These are phyloP conservation scores for Ametastegia equiseti DNA, from an alignment of 2,888 invertebrate species.

Conservation along the genomic window DNA sequence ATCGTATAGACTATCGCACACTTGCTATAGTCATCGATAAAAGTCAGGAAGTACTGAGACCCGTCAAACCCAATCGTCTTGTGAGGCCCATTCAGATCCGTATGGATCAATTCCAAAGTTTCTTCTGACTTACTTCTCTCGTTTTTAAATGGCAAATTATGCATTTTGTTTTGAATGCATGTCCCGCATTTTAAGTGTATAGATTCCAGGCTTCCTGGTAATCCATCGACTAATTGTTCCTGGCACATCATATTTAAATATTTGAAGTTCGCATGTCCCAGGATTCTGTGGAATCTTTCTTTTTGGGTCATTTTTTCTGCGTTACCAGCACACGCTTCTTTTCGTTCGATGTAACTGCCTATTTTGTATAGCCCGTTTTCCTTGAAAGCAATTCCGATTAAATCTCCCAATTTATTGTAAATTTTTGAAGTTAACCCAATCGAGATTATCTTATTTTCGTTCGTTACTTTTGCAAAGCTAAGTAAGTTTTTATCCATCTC, in stretches of 20 bases:
- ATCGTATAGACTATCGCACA: conserved; percentile 52
- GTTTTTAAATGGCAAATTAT: conserved; percentile 37
- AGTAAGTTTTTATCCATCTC: conserved; percentile 53
- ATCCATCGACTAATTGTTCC: conserved; percentile 47
- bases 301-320: conserved; percentile 48
- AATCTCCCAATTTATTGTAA: conserved; percentile 31
- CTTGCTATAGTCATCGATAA: conserved; percentile 58
- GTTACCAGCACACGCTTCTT: conserved; percentile 6
- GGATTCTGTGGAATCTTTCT: conserved; percentile 50
- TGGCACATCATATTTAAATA: conserved; percentile 47
- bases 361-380: too few species aligned
- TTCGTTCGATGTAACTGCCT: conserved; percentile 9
- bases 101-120: conserved; percentile 41
- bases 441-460: conserved; percentile 48
- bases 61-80: conserved; percentile 48
- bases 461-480: conserved; percentile 50
- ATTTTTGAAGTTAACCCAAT: conserved; percentile 39
- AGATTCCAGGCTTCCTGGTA: conserved; percentile 40
- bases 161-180: conserved; percentile 51
- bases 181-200: conserved; percentile 47
- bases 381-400: conserved; percentile 49
- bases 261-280: conserved; percentile 51
- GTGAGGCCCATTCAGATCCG: conserved; percentile 51
- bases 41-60: conserved; percentile 56
- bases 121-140: background rate